A percentile compares a stretch with the other conserved stretches of the same genome.
phyloP scores from a whole-genome alignment of 2,113 vertebrate species.

The Danio rerio region DNA sequence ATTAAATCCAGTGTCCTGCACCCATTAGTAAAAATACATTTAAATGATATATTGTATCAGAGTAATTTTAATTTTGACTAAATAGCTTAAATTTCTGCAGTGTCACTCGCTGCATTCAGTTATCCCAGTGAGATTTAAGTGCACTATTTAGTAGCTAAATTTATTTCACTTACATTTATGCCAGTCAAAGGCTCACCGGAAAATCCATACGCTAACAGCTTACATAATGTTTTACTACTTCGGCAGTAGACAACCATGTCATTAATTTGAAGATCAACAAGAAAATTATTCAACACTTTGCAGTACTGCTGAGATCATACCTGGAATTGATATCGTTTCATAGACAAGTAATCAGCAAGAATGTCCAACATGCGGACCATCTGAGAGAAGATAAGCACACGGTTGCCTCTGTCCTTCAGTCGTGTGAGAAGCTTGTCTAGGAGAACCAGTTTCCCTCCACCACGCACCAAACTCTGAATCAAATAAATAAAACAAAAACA shows the following conservation, averaged over 20 bases:
- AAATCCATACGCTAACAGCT: background rate
- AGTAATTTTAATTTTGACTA: too few species aligned
- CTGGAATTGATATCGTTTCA: slow-evolving; percentile 96
- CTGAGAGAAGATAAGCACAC: slow-evolving; percentile 98
- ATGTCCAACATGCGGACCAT: slow-evolving; percentile 99
- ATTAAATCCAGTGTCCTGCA: too few species aligned
- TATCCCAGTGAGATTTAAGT: background rate
- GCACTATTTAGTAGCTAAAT: background rate
- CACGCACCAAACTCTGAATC: slow-evolving; percentile 85
- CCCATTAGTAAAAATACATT: too few species aligned
- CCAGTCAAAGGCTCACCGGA: background rate
- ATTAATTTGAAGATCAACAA: too few species aligned
- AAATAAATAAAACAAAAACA: background rate
- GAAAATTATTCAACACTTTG: too few species aligned
- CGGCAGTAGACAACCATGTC: too few species aligned
- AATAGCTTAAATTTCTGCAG: background rate
- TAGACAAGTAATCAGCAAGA: slow-evolving; percentile 92
- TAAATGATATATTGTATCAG: too few species aligned
- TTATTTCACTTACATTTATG: background rate
- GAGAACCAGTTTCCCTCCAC: slow-evolving; percentile 96
- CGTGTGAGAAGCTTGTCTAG: slow-evolving; percentile 94
- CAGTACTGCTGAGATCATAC: slow-evolving; percentile 65
- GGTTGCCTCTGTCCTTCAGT: slow-evolving; percentile 90
- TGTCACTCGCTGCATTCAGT: background rate
- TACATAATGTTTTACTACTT: background rate